Base-by-base conservation (phyloP, 2,797 vertebrate genomes). In the Cryptoprocta ferox region DNA sequence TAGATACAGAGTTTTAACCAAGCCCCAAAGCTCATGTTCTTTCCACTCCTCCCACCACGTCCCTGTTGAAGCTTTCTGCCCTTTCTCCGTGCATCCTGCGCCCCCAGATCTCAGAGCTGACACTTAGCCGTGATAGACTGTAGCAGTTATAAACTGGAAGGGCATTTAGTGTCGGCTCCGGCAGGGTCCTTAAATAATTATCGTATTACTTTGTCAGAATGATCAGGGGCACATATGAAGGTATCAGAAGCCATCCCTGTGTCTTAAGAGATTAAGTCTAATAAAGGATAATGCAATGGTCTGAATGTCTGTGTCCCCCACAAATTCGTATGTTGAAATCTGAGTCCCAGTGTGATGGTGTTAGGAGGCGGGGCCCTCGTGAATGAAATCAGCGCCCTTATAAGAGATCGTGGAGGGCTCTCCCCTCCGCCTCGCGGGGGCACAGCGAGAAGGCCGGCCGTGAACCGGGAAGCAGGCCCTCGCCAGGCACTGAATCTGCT, bases 371-470 rank as follows among this genome's bases (percentile, higher is more conserved):
- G 7, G 42, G 19, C 18, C 8, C 53, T 75, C 30, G 10, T 12
- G 45, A 56, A 32, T 8, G 35, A 35, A 30, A 15, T 32, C 4
- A 37, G 7, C 37, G 19, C 53, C 30, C 70, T 73, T 61, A 26
- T 10, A 42, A 5, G 24, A 75, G 11, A 59, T 24, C 76, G 7
- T 10, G 0, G 48, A 16, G 14, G 26, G 2, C 45, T 61, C n/a
- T 18, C 24, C 48, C 48, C 12, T 37, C 11, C 2, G 6, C 21
- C 35, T 2, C 1, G 11, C 1, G 5, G 37, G 26, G 16, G 32
- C 48, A 32, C 15, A 7, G 10, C 3, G 0, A 2, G 35, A 12
- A 7, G 84, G 7, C 24, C 1, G 0, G 48, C 76, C 4, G 1
- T 39, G 71, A 45, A 16, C 70, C 14, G 1, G 28, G 48, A 26